Evolutionary conservation across 2,888 invertebrate species (phyloP).

Genomic region (Allygus modestus): DNA sequence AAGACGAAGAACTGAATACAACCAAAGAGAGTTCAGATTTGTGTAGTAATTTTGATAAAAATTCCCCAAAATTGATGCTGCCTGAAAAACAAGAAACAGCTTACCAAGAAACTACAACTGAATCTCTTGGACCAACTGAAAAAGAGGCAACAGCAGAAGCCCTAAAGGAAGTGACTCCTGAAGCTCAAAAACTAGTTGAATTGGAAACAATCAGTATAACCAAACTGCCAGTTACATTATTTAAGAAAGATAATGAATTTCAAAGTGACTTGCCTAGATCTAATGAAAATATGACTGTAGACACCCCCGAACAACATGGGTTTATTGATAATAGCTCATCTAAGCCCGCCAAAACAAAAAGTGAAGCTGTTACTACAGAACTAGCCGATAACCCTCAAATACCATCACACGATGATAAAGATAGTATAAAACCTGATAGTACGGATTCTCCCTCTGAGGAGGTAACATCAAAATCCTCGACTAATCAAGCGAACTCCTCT

Average conservation of each 20-base stretch:
- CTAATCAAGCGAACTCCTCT: neutral
- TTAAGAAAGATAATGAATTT: neutral
- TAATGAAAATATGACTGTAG: neutral
- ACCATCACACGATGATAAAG: neutral
- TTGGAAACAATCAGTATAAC: conserved; percentile 7
- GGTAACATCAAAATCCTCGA: neutral
- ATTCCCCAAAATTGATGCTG: neutral
- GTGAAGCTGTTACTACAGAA: neutral
- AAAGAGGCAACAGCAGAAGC: neutral
- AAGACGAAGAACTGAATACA: neutral
- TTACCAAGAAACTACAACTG: too few relatives aligned
- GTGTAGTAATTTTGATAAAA: neutral
- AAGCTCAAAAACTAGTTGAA: conserved; percentile 15
- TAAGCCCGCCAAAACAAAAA: neutral
- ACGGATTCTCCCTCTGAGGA: neutral
- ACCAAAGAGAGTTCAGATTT: neutral
- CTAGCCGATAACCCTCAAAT: neutral
- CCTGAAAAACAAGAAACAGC: neutral
- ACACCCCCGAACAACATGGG: neutral
- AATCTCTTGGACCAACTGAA: neutral
- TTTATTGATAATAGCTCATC: neutral
- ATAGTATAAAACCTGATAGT: neutral
- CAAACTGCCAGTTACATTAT: neutral
- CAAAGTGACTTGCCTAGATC: neutral
- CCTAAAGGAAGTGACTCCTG: neutral